Conservation (phyloP, 1,140 invertebrate genomes). For the Penaeus chinensis region DNA sequence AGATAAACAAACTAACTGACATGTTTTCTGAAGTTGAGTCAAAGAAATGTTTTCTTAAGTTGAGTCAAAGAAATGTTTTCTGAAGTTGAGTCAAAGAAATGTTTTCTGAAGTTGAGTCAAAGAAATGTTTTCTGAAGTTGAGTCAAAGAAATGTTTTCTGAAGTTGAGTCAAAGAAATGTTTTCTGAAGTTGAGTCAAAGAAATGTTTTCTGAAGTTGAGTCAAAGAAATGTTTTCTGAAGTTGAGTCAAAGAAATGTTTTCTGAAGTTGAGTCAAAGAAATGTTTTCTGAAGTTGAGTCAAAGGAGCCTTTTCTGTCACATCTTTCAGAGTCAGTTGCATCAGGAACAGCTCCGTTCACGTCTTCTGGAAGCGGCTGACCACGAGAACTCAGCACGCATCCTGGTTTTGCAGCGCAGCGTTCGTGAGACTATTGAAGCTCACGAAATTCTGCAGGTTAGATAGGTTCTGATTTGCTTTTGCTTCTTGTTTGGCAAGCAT, state of each 20-base stretch:
- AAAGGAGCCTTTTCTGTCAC: neutral
- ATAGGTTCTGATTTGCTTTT: no score
- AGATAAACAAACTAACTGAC: no score
- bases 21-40: no score
- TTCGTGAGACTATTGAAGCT: constrained; percentile 35
- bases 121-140: neutral
- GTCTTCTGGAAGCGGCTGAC: constrained; percentile 46
- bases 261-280: no score
- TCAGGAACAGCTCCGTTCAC: constrained; percentile 38
- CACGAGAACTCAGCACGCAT: constrained; percentile 43
- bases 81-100: neutral
- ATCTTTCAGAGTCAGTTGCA: constrained; percentile 37
- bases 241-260: no score
- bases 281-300: no score
- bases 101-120: neutral
- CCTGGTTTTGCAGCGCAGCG: constrained; percentile 33
- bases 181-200: no score
- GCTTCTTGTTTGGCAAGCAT: no score
- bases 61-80: neutral
- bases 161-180: neutral
- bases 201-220: no score
- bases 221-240: no score
- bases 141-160: neutral
- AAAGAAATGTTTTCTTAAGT: no score
- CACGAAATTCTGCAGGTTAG: constrained; percentile 44